Percentiles rank a stretch among this genome's conserved stretches.
phyloP scores from a whole-genome alignment of 2,797 vertebrate genomes.

The Cynodonichthys magdalenae region DNA sequence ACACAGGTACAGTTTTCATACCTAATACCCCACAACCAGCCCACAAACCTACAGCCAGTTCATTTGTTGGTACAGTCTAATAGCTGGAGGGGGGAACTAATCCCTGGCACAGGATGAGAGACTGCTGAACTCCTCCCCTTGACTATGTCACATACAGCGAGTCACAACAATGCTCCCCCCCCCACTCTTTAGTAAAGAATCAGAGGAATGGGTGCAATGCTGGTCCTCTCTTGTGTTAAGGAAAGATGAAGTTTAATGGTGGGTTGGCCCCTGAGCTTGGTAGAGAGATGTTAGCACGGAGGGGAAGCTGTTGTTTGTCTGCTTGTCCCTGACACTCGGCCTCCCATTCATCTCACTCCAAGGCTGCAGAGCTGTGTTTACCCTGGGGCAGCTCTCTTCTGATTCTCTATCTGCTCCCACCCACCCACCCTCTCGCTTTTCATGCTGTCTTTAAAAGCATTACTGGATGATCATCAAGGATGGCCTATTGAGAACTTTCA shows the following conservation, averaged over 20 bases:
- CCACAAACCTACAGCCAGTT: slow-evolving; percentile 50
- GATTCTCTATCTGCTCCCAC: slow-evolving; percentile 52
- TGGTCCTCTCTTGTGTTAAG: slow-evolving; percentile 72
- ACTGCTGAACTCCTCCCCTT: slow-evolving; percentile 51
- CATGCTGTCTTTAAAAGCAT: slow-evolving; percentile 76
- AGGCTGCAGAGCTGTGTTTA: slow-evolving; percentile 59
- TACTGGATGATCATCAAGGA: slow-evolving; percentile 76
- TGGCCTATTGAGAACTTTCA: slow-evolving; percentile 68
- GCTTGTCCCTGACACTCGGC: slow-evolving; percentile 76
- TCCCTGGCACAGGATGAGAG: slow-evolving; percentile 84
- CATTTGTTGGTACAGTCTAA: slow-evolving; percentile 81
- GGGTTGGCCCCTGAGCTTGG: slow-evolving; percentile 69
- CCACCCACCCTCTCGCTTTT: slow-evolving; percentile 47
- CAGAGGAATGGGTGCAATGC: slow-evolving; percentile 76
- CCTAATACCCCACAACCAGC: slow-evolving; percentile 45
- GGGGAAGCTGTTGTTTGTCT: slow-evolving; percentile 69
- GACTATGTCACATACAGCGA: slow-evolving; percentile 59
- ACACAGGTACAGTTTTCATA: slow-evolving; percentile 26
- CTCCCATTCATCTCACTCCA: slow-evolving; percentile 72
- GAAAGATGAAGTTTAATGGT: slow-evolving; percentile 72
- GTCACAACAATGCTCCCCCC: slow-evolving; percentile 54
- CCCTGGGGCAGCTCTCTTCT: slow-evolving; percentile 68
- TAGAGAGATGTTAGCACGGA: slow-evolving; percentile 74
- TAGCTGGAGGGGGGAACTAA: slow-evolving; percentile 81
- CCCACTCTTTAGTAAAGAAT: slow-evolving; percentile 59